phyloP scores from a whole-genome alignment of 2,888 invertebrate species.

The Punctoribates punctum region DNA sequence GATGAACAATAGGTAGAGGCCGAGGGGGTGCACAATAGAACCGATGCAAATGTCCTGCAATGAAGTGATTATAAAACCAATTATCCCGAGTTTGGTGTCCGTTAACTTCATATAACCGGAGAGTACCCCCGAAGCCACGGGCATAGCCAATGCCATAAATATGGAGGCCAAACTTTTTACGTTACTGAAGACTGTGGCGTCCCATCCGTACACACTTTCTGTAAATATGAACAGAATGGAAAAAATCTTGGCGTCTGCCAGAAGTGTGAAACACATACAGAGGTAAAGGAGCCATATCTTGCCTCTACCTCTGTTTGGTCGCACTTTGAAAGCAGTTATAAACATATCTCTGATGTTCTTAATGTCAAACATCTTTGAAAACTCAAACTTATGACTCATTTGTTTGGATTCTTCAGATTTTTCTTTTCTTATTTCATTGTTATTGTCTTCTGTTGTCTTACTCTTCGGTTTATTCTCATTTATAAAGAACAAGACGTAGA shows the following conservation, averaged over 20 bases:
- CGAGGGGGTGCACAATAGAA: background rate
- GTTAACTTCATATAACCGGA: background rate
- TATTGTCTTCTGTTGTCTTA: background rate
- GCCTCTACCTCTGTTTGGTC: background rate
- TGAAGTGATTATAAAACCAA: background rate
- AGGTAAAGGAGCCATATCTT: background rate
- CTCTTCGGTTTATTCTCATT: too few species aligned
- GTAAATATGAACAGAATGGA: background rate
- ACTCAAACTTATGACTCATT: background rate
- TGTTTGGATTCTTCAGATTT: background rate
- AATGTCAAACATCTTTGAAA: background rate
- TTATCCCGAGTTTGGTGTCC: background rate
- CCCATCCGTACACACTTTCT: background rate
- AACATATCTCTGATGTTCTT: background rate
- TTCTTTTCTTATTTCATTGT: too few species aligned
- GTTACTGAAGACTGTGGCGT: background rate
- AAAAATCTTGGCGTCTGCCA: too few species aligned
- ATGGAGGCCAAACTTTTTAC: background rate
- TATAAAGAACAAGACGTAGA: too few species aligned
- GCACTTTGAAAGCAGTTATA: background rate
- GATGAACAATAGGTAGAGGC: background rate
- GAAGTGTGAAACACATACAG: background rate
- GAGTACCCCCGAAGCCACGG: background rate
- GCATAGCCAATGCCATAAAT: background rate
- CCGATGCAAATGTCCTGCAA: background rate